Evolutionary conservation across 2,888 invertebrate species (phyloP).

Genomic region (Lepidochrysops patricia): DNA sequence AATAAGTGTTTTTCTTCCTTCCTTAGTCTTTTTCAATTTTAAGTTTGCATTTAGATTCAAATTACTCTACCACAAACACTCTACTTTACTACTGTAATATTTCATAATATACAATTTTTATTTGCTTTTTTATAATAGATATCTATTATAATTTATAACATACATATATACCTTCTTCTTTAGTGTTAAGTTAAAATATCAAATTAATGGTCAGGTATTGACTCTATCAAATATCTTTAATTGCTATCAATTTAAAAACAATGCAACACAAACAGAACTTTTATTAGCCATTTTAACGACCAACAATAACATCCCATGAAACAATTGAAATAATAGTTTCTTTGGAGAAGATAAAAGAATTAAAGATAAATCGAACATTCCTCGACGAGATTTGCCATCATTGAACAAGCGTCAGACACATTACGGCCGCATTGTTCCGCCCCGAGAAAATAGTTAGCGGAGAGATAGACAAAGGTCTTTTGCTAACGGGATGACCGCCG

Average conservation of each 20-base stretch:
- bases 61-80: too few relatives aligned
- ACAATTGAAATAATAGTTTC: slow-evolving; percentile 4
- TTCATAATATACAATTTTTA: too few relatives aligned
- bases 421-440: slow-evolving; percentile 21
- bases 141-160: too few relatives aligned
- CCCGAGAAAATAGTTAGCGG: slow-evolving; percentile 28
- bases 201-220: background rate
- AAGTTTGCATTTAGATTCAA: too few relatives aligned
- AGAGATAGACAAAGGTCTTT: slow-evolving; percentile 25
- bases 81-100: too few relatives aligned
- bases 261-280: background rate
- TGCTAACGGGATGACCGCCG: slow-evolving; percentile 31
- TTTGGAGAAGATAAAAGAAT: background rate
- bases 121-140: too few relatives aligned
- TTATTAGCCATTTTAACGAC: background rate
- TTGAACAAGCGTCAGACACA: slow-evolving; percentile 20
- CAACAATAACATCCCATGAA: background rate
- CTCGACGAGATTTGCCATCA: slow-evolving; percentile 13
- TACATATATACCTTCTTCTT: too few relatives aligned
- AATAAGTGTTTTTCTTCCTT: too few relatives aligned
- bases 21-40: too few relatives aligned
- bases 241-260: background rate
- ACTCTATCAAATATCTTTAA: background rate
- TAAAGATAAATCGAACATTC: slow-evolving; percentile 10
- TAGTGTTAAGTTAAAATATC: too few relatives aligned